Percentiles rank a stretch among this genome's conserved stretches.
These are phyloP conservation scores for Achroia grisella DNA, from an alignment of 1,140 invertebrate genomes.

Conservation along the genomic window DNA sequence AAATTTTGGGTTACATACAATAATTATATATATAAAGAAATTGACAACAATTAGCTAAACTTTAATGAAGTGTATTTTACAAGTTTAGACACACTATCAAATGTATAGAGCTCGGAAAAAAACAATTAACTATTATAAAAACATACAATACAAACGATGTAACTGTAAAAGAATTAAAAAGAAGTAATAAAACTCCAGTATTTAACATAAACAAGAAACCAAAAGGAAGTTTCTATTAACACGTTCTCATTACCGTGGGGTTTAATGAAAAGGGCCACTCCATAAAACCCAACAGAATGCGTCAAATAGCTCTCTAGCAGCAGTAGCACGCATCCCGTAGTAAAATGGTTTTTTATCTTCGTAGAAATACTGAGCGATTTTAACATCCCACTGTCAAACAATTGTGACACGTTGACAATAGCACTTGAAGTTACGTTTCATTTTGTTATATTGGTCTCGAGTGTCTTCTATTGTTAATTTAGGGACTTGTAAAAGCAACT, in stretches of 20 bases:
- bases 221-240: slow-evolving; percentile 39
- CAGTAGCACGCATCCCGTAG: slow-evolving; percentile 9
- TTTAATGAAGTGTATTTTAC: no score
- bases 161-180: no score
- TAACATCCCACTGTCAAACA: slow-evolving; percentile 21
- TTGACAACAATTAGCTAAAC: no score
- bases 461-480: background rate
- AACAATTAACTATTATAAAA: no score
- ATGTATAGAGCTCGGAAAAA: no score
- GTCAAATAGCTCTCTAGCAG: slow-evolving; percentile 12
- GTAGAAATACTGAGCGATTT: slow-evolving; percentile 23
- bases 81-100: no score
- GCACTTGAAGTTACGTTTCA: slow-evolving; percentile 19
- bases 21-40: no score
- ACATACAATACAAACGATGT: no score
- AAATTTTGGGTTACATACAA: no score
- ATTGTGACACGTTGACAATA: slow-evolving; percentile 11
- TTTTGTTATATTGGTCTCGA: slow-evolving; percentile 21
- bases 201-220: slow-evolving; percentile 12
- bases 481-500: no score
- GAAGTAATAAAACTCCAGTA: slow-evolving; percentile 11
- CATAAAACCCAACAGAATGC: slow-evolving; percentile 21
- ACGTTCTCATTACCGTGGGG: slow-evolving; percentile 29
- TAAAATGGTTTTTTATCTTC: slow-evolving; percentile 31
- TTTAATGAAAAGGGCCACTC: slow-evolving; percentile 31